Conservation (phyloP, 2,888 invertebrate species). For the Scrobipalpa atriplicella region DNA sequence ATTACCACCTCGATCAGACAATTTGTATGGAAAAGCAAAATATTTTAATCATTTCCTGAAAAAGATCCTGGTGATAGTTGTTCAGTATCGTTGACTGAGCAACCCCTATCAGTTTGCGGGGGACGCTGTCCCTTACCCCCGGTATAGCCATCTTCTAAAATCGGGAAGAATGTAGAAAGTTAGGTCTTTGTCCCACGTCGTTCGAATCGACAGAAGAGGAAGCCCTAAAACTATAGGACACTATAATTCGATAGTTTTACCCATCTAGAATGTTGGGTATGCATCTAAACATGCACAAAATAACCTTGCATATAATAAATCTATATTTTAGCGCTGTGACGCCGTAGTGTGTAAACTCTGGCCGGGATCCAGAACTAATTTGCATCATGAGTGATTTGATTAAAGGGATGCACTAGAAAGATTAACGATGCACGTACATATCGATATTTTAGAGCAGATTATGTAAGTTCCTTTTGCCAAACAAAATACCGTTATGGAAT, state of each 20-base stretch:
- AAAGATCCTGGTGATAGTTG: too few relatives aligned
- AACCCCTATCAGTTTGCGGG: too few relatives aligned
- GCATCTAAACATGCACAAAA: neutral
- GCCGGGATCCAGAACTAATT: neutral
- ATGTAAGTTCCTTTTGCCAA: slow-evolving; percentile 3
- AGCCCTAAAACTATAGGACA: neutral
- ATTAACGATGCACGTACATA: slow-evolving; percentile 10
- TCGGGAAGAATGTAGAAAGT: too few relatives aligned
- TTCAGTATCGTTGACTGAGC: too few relatives aligned
- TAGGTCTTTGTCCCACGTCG: too few relatives aligned
- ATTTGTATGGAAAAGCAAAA: too few relatives aligned
- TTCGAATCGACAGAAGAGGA: too few relatives aligned
- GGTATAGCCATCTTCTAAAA: too few relatives aligned
- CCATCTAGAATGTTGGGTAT: neutral
- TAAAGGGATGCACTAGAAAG: neutral
- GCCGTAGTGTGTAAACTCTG: neutral
- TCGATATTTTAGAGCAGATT: neutral
- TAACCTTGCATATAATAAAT: neutral
- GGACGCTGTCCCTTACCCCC: too few relatives aligned
- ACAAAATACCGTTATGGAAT: neutral
- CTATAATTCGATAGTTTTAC: neutral
- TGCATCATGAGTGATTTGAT: slow-evolving; percentile 12
- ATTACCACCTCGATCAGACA: too few relatives aligned
- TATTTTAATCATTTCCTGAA: too few relatives aligned
- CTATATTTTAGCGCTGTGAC: neutral